A percentile compares a stretch with the other conserved stretches of the same genome.
Conservation (phyloP, 2,797 vertebrate genomes). For the Propithecus deckenii region DNA sequence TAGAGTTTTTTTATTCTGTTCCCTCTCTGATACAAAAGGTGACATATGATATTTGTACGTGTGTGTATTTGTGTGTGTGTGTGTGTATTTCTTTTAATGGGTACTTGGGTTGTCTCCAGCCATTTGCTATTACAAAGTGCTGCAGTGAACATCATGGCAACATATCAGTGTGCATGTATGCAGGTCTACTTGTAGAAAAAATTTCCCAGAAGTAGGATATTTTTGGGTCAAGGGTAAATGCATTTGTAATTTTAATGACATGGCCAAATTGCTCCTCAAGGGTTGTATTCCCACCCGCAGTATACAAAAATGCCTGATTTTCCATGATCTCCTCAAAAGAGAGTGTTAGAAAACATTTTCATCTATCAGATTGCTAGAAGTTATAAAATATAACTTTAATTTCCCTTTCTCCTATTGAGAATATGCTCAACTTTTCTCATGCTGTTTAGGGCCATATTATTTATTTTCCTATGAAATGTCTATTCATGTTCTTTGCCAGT, state of each 20-base stretch:
- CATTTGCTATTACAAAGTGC: background rate
- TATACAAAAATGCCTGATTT: background rate
- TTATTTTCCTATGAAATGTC: background rate
- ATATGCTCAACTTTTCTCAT: background rate
- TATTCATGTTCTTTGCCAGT: background rate
- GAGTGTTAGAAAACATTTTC: background rate
- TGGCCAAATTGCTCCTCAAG: background rate
- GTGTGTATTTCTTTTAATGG: background rate
- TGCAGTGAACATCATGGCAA: background rate
- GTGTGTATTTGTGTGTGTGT: no score
- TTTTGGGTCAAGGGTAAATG: background rate
- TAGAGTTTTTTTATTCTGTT: background rate
- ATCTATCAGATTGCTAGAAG: background rate
- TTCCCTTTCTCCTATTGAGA: background rate
- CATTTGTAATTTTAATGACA: slow-evolving; percentile 8
- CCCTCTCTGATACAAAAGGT: background rate
- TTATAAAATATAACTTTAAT: background rate
- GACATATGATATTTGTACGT: background rate
- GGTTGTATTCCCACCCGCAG: background rate
- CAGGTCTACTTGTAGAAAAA: background rate
- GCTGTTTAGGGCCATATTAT: background rate
- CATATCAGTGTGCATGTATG: background rate
- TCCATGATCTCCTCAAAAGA: background rate
- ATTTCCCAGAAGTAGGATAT: background rate
- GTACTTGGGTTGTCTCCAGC: background rate